Percentiles rank a stretch among this genome's conserved stretches.
Conservation (phyloP, 1,140 invertebrate species). For the Drosophila pruinosa region DNA sequence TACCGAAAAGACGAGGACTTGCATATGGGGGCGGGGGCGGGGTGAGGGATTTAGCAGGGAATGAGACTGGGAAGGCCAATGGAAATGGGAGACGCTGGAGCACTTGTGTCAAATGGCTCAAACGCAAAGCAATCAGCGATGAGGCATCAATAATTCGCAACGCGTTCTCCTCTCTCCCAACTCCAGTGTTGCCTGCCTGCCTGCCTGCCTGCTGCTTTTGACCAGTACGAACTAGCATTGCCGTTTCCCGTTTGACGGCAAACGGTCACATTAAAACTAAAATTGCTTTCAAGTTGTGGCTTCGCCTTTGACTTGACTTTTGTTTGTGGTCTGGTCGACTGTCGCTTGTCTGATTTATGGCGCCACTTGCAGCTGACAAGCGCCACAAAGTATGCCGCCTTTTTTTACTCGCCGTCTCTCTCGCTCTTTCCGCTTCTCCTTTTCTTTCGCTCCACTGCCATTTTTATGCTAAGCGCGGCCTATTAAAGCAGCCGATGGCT, state of each 20-base stretch:
- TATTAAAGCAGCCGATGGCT: slow-evolving; percentile 36
- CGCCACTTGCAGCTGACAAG: slow-evolving; percentile 65
- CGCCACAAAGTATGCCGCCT: slow-evolving; percentile 45
- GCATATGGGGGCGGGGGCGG: not conserved
- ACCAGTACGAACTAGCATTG: slow-evolving; percentile 4
- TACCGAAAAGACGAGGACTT: slow-evolving; percentile 16
- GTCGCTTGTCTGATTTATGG: slow-evolving; percentile 63
- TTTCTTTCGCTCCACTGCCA: not conserved
- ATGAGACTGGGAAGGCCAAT: not conserved
- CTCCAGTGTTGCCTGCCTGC: not conserved
- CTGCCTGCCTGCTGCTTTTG: too few species aligned
- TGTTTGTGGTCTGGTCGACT: slow-evolving; percentile 24
- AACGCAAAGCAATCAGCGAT: slow-evolving; percentile 76
- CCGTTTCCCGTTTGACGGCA: not conserved
- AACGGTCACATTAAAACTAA: slow-evolving; percentile 66
- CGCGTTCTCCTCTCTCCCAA: slow-evolving; percentile 46
- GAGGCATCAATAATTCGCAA: slow-evolving; percentile 76
- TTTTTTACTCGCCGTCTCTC: slow-evolving; percentile 20
- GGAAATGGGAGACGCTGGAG: not conserved
- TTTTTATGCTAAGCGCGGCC: slow-evolving; percentile 31
- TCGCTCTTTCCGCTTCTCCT: not conserved
- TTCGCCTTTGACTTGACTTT: slow-evolving; percentile 55
- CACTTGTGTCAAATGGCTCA: slow-evolving; percentile 72
- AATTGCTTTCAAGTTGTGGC: slow-evolving; percentile 54
- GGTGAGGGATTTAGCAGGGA: slow-evolving; percentile 7